A percentile compares a stretch with the other conserved stretches of the same genome.
phyloP scores from a whole-genome alignment of 1,140 invertebrate genomes.

The Trigoniulus corallinus region DNA sequence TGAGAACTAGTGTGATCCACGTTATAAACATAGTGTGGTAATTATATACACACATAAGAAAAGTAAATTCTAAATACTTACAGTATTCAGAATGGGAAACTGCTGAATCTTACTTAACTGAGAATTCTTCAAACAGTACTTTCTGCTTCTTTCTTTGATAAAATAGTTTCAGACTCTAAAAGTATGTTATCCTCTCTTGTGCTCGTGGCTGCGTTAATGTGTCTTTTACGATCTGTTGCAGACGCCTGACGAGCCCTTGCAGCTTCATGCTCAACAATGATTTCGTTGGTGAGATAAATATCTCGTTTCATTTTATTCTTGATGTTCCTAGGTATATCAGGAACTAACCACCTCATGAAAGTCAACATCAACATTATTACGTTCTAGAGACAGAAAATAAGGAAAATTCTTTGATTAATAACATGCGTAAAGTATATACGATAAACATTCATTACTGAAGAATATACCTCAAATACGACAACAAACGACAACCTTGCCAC shows the following conservation, averaged over 20 bases:
- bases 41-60: too few species aligned
- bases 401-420: background rate
- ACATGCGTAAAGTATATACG: conserved; percentile 9
- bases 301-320: conserved; percentile 49
- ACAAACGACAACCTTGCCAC: conserved; percentile 77
- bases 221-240: too few species aligned
- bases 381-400: conserved; percentile 37
- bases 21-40: too few species aligned
- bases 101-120: too few species aligned
- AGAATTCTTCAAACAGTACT: too few species aligned
- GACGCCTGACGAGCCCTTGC: conserved; percentile 33
- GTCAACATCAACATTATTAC: conserved; percentile 66
- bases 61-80: too few species aligned
- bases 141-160: too few species aligned
- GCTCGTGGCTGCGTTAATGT: too few species aligned
- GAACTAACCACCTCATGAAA: conserved; percentile 66
- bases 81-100: too few species aligned
- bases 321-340: conserved; percentile 60
- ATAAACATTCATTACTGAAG: background rate
- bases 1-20: too few species aligned
- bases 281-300: conserved; percentile 72
- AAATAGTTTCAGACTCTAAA: too few species aligned
- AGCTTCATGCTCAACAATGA: conserved; percentile 66
- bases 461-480: conserved; percentile 71
- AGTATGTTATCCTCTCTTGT: too few species aligned